Evolutionary conservation across 1,140 invertebrate species (phyloP), one percentile per base, ranked within the genome.

Genomic region (Saccostrea echinata): DNA sequence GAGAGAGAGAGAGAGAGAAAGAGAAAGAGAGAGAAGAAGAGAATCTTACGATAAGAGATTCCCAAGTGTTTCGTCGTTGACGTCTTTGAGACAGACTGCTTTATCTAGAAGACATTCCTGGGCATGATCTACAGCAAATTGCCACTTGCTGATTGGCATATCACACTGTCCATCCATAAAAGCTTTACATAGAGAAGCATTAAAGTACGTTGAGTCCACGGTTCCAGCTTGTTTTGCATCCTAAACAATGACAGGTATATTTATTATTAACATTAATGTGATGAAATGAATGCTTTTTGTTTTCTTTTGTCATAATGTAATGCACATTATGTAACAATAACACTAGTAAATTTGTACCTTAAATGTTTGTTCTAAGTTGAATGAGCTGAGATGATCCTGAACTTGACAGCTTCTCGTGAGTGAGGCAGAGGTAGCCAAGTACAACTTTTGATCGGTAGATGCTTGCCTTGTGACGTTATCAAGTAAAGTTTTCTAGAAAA

Each of bases 61-160:
- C 24, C 33, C 68, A 11, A 76, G 24, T 27, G 68, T 76, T 8
- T 27, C 68, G 27, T 76, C 68, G 11, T 16, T 76, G 3, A 76
- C 68, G 30, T 76, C 68, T 33, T 76, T 76, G 0, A 76, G 68
- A 76, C 68, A 76, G 11, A 76, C 24, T 16, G 68, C 68, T 76
- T 76, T 76, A 76, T 76, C 68, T 12, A 76, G 30, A 27, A 76
- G 27, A 76, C 68, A 76, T 12, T 76, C 68, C 13, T 76, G 68
- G 9, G 68, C 68, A 76, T 76, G 24, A 2, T 76, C 68, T 30
- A 76, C 11, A 9, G 27, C 68, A 30, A 76, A 76, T 27, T 30
- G 68, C 68, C 68, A 76, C 27, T 76, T 76, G 16, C 68, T 76
- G 27, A 76, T 33, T 30, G 68, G 30, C 6, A 30, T 30, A 33